Evolutionary conservation across 2,888 invertebrate species (phyloP).

Genomic region (Synergus laeviventris): DNA sequence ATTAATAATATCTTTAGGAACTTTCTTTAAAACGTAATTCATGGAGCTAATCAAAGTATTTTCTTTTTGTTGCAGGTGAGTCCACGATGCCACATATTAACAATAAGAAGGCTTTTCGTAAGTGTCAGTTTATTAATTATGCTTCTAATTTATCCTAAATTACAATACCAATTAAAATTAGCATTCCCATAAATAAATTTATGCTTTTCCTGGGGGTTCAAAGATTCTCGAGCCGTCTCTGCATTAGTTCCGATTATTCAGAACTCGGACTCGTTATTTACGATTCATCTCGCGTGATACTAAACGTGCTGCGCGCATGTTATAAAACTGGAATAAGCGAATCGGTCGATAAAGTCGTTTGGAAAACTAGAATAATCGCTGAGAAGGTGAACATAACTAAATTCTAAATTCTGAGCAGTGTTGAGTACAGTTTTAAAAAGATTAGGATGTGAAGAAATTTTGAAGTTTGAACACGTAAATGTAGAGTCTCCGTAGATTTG

Average conservation of each 20-base stretch:
- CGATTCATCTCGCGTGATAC: constrained; percentile 36
- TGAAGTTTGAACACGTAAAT: background rate
- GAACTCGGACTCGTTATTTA: constrained; percentile 34
- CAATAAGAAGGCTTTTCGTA: background rate
- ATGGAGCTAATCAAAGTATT: background rate
- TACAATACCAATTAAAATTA: background rate
- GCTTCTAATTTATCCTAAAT: too few relatives aligned
- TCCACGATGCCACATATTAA: background rate
- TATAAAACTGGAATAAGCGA: constrained; percentile 36
- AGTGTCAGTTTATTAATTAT: background rate
- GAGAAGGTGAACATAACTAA: background rate
- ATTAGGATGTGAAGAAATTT: background rate
- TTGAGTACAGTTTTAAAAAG: background rate
- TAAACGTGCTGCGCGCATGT: constrained; percentile 37
- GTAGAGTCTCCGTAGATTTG: background rate
- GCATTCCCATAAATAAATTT: background rate
- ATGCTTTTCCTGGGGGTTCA: background rate
- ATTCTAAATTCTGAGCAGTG: background rate
- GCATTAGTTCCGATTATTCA: constrained; percentile 20
- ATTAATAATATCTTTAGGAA: too few relatives aligned
- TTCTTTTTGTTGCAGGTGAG: constrained; percentile 25
- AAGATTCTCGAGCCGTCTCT: constrained; percentile 6
- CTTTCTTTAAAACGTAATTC: background rate
- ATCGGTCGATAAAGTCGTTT: constrained; percentile 29
- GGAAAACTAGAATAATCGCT: constrained; percentile 20